Percentiles rank a stretch among this genome's conserved stretches.
These are phyloP conservation scores for Camelus dromedarius DNA, from an alignment of 2,113 vertebrate species.

Conservation along the genomic window DNA sequence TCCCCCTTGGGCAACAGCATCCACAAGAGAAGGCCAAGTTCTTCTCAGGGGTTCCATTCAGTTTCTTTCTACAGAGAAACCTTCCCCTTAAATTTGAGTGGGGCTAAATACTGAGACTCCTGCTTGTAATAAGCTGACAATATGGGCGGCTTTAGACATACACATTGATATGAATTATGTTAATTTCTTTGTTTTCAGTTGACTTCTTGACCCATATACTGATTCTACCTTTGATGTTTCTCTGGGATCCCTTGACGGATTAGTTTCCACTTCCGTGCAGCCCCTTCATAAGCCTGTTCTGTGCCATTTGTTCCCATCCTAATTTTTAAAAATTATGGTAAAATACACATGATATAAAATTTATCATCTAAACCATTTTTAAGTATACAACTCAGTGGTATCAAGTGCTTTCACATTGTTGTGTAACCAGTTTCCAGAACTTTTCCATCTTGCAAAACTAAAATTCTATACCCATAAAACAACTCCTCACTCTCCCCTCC, in stretches of 20 bases:
- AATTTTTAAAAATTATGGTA: not conserved
- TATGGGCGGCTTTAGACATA: not conserved
- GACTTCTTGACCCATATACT: not conserved
- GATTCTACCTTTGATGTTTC: not conserved
- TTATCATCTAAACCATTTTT: not conserved
- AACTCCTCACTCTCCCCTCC: not conserved
- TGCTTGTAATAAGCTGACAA: not conserved
- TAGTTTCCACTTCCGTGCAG: not conserved
- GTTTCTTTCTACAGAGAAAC: not conserved
- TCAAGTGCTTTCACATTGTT: not conserved
- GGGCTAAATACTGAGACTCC: not conserved
- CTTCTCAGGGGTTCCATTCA: not conserved
- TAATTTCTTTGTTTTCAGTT: not conserved
- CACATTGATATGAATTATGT: not conserved
- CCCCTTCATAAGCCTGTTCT: not conserved
- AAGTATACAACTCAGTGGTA: not conserved
- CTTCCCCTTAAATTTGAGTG: not conserved
- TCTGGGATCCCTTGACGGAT: not conserved
- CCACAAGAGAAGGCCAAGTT: not conserved
- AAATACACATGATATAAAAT: not conserved
- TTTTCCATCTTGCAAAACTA: not conserved
- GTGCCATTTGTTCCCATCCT: not conserved
- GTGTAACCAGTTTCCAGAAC: not conserved
- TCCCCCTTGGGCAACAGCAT: not conserved
- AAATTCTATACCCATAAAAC: not conserved